These are phyloP conservation scores for Caenorhabditis angaria DNA, from an alignment of 2,888 invertebrate species.

Conservation along the genomic window DNA sequence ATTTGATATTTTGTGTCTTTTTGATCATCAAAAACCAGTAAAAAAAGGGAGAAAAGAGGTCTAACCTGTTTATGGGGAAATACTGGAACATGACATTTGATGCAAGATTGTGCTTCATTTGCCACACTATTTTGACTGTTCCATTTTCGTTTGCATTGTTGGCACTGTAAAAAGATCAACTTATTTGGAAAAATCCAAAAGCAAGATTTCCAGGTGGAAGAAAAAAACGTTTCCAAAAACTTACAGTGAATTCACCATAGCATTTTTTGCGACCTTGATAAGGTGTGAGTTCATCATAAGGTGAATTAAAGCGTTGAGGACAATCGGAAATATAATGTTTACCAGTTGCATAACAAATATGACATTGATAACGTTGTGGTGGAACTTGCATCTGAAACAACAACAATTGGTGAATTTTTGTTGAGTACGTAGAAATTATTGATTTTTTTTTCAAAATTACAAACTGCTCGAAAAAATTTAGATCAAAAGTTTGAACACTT, in stretches of 20 bases:
- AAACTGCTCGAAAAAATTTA: too few species aligned
- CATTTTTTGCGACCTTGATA: conserved; percentile 72
- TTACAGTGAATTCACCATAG: conserved; percentile 70
- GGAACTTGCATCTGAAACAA: conserved; percentile 57
- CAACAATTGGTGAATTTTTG: too few species aligned
- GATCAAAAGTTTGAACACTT: too few species aligned
- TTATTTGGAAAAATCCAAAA: not conserved
- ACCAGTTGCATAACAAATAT: conserved; percentile 69
- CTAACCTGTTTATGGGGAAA: conserved; percentile 71
- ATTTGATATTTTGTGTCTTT: too few species aligned
- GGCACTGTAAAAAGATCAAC: conserved; percentile 36
- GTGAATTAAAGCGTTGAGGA: conserved; percentile 70
- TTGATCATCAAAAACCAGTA: too few species aligned
- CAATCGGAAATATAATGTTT: conserved; percentile 70
- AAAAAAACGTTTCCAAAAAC: conserved; percentile 8
- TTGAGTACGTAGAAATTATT: too few species aligned
- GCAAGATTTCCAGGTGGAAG: too few species aligned
- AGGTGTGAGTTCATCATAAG: conserved; percentile 71
- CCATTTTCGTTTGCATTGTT: conserved; percentile 57
- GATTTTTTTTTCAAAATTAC: too few species aligned
- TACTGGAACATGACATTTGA: conserved; percentile 70
- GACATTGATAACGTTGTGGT: conserved; percentile 69
- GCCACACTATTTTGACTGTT: conserved; percentile 69
- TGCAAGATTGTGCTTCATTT: conserved; percentile 71
- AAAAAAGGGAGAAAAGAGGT: too few species aligned